Percentiles rank a stretch among this genome's conserved stretches.
Conservation (phyloP, 2,113 vertebrate species). For the Zosterops borbonicus region DNA sequence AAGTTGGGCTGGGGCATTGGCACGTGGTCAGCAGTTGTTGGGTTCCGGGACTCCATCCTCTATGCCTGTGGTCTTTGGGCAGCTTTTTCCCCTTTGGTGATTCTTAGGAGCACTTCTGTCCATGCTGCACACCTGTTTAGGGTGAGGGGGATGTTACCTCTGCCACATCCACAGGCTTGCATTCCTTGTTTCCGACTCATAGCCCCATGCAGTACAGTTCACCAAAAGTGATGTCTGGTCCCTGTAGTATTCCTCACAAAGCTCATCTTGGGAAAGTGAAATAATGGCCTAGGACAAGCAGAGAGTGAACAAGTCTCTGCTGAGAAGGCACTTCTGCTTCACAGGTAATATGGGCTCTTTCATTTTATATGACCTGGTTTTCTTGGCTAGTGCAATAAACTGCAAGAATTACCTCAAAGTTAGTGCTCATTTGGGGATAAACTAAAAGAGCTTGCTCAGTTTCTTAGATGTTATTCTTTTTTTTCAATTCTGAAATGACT, state of each 20-base stretch:
- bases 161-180: background rate
- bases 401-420: background rate
- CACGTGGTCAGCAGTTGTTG: background rate
- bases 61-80: background rate
- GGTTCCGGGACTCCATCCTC: background rate
- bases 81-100: background rate
- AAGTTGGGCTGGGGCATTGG: background rate
- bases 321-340: background rate
- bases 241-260: background rate
- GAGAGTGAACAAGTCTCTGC: background rate
- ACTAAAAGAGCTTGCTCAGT: background rate
- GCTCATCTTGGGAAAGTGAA: background rate
- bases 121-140: rapidly evolving
- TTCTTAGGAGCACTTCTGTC: background rate
- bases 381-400: background rate
- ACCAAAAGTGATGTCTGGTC: background rate
- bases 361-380: background rate
- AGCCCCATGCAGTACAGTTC: background rate
- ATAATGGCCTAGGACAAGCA: background rate
- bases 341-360: background rate
- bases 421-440: background rate
- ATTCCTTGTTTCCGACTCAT: background rate
- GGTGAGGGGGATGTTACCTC: background rate
- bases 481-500: background rate
- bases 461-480: background rate